Conservation (phyloP, 2,113 vertebrate genomes). For the Syngnathoides biaculeatus region DNA sequence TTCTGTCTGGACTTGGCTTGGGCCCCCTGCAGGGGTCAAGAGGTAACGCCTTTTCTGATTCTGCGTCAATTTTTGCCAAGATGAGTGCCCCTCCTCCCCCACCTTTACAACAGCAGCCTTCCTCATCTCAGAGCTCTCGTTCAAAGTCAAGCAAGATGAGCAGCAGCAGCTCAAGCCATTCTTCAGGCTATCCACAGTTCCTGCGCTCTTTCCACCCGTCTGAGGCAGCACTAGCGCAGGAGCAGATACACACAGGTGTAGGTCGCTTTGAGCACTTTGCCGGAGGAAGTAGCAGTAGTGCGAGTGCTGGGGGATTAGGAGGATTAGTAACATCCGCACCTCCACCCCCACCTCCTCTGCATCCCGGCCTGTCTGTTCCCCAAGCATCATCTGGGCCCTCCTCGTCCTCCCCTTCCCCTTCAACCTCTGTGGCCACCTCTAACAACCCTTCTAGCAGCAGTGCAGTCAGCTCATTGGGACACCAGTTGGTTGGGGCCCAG, state of each 20-base stretch:
- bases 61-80: conserved; percentile 80
- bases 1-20: conserved; percentile 79
- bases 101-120: conserved; percentile 76
- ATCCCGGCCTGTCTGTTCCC: conserved; percentile 75
- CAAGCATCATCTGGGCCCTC: conserved; percentile 76
- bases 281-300: conserved; percentile 73
- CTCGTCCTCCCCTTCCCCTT: conserved; percentile 76
- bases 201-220: conserved; percentile 78
- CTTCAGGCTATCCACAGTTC: conserved; percentile 77
- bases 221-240: conserved; percentile 78
- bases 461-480: conserved; percentile 76
- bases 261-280: conserved; percentile 79
- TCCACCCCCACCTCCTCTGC: conserved; percentile 77
- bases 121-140: conserved; percentile 77
- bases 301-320: conserved; percentile 73
- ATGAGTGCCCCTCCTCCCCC: conserved; percentile 81
- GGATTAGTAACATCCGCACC: conserved; percentile 77
- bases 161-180: conserved; percentile 73
- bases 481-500: conserved; percentile 76
- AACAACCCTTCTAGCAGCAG: conserved; percentile 76
- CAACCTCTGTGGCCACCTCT: conserved; percentile 73
- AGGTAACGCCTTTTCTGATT: conserved; percentile 80
- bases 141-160: conserved; percentile 80
- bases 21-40: conserved; percentile 78
- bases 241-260: conserved; percentile 75